Base-by-base conservation (phyloP, 2,888 invertebrate species). In the Eupithecia dodoneata region DNA sequence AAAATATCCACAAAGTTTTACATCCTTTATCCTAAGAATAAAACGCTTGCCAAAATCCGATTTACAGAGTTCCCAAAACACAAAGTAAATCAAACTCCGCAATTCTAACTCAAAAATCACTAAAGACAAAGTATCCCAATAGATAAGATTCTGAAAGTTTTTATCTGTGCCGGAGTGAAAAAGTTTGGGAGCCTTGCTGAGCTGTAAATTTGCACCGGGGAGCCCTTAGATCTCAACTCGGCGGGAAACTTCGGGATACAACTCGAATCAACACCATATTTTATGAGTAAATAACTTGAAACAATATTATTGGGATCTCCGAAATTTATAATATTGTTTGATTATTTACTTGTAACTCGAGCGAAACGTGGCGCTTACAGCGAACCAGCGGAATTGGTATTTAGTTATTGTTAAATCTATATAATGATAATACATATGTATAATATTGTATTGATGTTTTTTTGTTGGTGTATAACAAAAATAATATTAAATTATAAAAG, bases 81-180 rank as follows among this genome's bases (percentile, higher is more conserved):
- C 70, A 47, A 70, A 47, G 70, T 70, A 71, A 74, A 76, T 71
- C 71, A 47, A 76, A 71, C 47, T 47, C 52, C 73, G n/a, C 4
- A 75, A 71, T 67, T 75, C 71, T 47, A 75, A 73, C 73, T 71
- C 71, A 78, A 78, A 78, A 75, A 78, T 75, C 73, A 73, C 73
- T 75, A 71, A 47, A 78, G 63, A 71, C 70, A 66, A 75, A 77
- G 66, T 78, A 78, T 75, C 73, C 73, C 71, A 63, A 75, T 72
- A 76, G 78, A 76, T 78, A 78, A 76, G 76, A 78, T 76, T 78
- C 70, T 55, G 18, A 65, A 78, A 78, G 72, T 78, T 78, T 73
- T 74, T 78, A 78, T 78, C 78, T 70, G 72, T 70, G 72, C 69
- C 69, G 76, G 74, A 77, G 80, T 80, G 80, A 79, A 77, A 77